Evolutionary conservation across 2,113 vertebrate genomes (phyloP).

Genomic region (Aleadryas rufinucha): DNA sequence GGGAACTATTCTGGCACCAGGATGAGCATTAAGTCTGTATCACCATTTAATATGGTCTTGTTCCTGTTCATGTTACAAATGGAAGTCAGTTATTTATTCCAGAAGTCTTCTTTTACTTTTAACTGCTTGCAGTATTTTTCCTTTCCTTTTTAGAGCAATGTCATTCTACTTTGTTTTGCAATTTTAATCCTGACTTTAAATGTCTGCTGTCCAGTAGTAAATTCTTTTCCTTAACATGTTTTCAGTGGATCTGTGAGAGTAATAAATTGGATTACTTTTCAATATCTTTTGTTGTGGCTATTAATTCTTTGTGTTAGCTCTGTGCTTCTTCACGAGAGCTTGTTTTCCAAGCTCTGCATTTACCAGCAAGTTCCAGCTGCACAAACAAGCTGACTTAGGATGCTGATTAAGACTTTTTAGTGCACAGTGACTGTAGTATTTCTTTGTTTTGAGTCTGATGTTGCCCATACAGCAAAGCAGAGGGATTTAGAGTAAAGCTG

Average conservation of each 20-base stretch:
- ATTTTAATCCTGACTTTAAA: neutral
- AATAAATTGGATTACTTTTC: conserved; percentile 11
- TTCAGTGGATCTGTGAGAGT: neutral
- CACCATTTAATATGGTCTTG: neutral
- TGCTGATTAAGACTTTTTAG: conserved; percentile 36
- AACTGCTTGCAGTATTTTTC: neutral
- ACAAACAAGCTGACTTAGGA: conserved; percentile 5
- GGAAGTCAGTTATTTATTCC: neutral
- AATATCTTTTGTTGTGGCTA: neutral
- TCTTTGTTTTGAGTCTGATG: conserved; percentile 30
- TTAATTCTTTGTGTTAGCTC: neutral
- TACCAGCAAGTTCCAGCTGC: conserved; percentile 41
- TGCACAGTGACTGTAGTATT: neutral
- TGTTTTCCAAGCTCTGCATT: conserved; percentile 13
- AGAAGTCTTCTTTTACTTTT: neutral
- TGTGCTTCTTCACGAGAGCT: neutral
- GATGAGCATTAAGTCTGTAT: neutral
- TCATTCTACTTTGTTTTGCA: neutral
- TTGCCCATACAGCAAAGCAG: neutral
- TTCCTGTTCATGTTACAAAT: neutral
- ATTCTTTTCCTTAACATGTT: neutral
- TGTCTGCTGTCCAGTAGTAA: neutral
- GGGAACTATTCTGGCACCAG: neutral
- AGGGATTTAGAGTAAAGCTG: conserved; percentile 39
- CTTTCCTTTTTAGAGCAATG: neutral